Evolutionary conservation across 1,140 invertebrate genomes (phyloP), one percentile per base, ranked within the genome.

Genomic region (Macrobrachium rosenbergii): DNA sequence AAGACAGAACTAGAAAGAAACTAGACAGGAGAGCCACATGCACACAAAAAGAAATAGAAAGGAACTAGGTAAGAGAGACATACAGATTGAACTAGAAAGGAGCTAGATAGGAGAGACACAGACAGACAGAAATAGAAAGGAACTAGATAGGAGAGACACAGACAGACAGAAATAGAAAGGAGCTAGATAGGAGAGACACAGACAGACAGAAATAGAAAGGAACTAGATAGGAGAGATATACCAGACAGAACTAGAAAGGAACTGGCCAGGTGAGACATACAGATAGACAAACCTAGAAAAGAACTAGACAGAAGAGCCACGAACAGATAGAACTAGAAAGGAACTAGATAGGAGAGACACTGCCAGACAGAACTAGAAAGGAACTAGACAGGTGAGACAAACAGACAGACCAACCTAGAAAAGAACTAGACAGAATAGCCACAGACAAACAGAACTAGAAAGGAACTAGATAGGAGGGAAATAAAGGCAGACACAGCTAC

Each of bases 151-250:
- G 67, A 28, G 6, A 14, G 19, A 11, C 12, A 28, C 21, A 69
- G 67, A 28, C 16, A 19, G 64, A 12, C 2, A n/a, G 19, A n/a
- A 7, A 14, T 2, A 37, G 28, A 37, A 37, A 37, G 28, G 28
- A 37, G 3, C 28, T 37, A 28, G 19, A 28, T 5, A 67, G 10
- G 64, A 58, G 11, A 67, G 23, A 69, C 0, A n/a, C 28, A 82
- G 5, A 58, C n/a, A 67, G 80, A 59, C 63, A 72, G 37, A 72
- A 63, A 69, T 14, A 80, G 58, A 80, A 52, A 80, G 76, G 52
- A 16, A 21, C 23, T n/a, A n/a, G 5, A 28, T 12, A 19, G n/a
- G 67, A 28, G 0, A 14, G 19, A 11, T 1, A 28, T 7, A 69
- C 14, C 28, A 77, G 45, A 78, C 37, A 78, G 52, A 52, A 52